Evolutionary conservation across 2,888 invertebrate species (phyloP), one percentile per base, ranked within the genome.

Genomic region (Penaeus monodon): DNA sequence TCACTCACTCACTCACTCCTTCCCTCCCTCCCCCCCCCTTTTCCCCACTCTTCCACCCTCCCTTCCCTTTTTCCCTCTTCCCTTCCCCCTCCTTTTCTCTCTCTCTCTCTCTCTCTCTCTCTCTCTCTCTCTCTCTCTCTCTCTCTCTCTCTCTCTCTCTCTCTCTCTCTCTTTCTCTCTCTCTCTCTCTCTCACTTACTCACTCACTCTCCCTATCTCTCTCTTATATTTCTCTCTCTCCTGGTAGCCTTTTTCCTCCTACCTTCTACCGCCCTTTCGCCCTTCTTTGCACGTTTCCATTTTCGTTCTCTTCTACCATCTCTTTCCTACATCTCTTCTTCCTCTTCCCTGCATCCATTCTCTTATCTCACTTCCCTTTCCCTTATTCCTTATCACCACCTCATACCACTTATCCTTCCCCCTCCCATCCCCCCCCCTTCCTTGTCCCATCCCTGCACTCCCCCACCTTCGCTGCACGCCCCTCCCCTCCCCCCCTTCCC

Each of bases 41-140:
- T 22, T 22, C 49, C 77, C 20, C 44, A 17, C 44, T 77, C 74
- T 49, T 10, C 22, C 24, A 33, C 76, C 38, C n/a, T 49, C 2
- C 7, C n/a, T n/a, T n/a, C n/a, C n/a, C n/a, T n/a, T n/a, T 73
- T 0, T 27, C 20, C 1, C 73, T 27, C 8, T 27, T 7, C 27
- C 38, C 4, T 3, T 7, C 20, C 3, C 27, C 12, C 20, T 27
- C 4, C 1, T 27, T 27, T 3, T 27, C n/a, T n/a, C n/a, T 49
- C 57, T 57, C 57, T 78, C 78, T 78, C 78, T 78, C 76, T 76
- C 29, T 33, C 76, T 33, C 12, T 76, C 76, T 76, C 7, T 77
- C 77, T 77, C 20, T 22, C 57, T 77, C 17, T 3, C 77, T 57
- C 29, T 29, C 29, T 57, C 57, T 10, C 29, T 20, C 20, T 57